These are phyloP conservation scores for Caenorhabditis sp. DNA, from an alignment of 2,888 invertebrate genomes.

Conservation along the genomic window DNA sequence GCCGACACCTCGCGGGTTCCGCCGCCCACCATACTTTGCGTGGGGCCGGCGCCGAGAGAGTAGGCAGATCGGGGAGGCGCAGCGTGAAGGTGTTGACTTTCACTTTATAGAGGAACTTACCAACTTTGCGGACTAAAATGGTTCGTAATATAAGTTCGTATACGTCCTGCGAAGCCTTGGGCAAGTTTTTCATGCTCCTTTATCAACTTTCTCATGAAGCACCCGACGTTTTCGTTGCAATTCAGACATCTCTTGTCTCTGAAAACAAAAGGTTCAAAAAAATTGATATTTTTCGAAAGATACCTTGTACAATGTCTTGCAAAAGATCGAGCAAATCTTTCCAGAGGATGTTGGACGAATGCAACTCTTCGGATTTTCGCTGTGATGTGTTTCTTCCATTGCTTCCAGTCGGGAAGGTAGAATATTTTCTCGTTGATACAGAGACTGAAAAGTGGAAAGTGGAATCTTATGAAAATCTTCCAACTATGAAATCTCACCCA, in stretches of 20 bases:
- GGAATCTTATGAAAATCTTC: not conserved
- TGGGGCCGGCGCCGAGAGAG: constrained; percentile 30
- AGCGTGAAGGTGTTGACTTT: not conserved
- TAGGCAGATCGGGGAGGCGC: constrained; percentile 15
- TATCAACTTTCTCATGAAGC: constrained; percentile 57
- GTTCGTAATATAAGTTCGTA: constrained; percentile 33
- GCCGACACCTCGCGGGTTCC: constrained; percentile 59
- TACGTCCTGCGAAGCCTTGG: constrained; percentile 44
- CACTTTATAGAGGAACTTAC: constrained; percentile 28
- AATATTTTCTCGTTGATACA: constrained; percentile 28
- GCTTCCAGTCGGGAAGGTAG: constrained; percentile 33
- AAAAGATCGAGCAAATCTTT: constrained; percentile 52
- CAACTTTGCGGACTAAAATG: constrained; percentile 60
- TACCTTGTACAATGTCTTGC: constrained; percentile 36
- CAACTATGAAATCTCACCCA: constrained; percentile 19
- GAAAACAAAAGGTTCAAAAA: not conserved
- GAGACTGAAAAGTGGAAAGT: too few relatives aligned
- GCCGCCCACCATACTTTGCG: constrained; percentile 40
- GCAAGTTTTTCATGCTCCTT: constrained; percentile 51
- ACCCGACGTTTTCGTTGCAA: constrained; percentile 39
- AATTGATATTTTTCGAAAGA: not conserved
- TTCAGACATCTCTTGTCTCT: constrained; percentile 52
- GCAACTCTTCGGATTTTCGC: constrained; percentile 28
- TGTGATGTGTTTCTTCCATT: not conserved
- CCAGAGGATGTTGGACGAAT: constrained; percentile 55